Evolutionary conservation across 2,113 vertebrate species (phyloP).

Genomic region (Motacilla tschutschensis): DNA sequence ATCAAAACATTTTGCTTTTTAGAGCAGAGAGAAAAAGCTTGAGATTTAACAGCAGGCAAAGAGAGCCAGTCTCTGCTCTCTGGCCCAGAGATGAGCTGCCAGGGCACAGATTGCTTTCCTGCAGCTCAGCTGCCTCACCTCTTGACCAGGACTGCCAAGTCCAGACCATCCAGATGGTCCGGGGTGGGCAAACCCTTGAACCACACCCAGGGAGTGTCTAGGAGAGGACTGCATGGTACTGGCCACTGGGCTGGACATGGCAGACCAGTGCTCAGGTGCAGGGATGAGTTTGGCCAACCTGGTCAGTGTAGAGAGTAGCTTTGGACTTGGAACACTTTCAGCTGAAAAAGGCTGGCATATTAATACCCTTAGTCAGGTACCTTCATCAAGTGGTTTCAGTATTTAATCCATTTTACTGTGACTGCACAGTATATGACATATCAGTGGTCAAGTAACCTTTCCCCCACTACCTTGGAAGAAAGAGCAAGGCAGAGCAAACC

Average conservation of each 20-base stretch:
- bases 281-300: background rate
- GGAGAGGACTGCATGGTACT: background rate
- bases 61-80: background rate
- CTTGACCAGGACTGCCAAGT: fast-evolving
- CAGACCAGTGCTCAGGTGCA: background rate
- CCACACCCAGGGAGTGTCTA: background rate
- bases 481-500: background rate
- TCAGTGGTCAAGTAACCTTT: background rate
- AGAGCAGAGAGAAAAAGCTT: background rate
- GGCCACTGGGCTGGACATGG: fast-evolving
- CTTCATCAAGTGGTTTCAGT: background rate
- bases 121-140: background rate
- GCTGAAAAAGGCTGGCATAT: background rate
- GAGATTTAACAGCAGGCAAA: background rate
- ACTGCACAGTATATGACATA: background rate
- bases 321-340: background rate
- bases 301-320: fast-evolving
- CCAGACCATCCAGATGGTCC: background rate
- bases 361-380: background rate
- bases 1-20: background rate
- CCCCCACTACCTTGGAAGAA: background rate
- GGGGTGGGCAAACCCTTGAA: background rate
- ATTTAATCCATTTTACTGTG: background rate
- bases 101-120: background rate
- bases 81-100: background rate